Percentiles rank a stretch among this genome's conserved stretches.
These are phyloP conservation scores for Oxygymnocypris stewartii DNA, from an alignment of 2,113 vertebrate species.

Conservation along the genomic window DNA sequence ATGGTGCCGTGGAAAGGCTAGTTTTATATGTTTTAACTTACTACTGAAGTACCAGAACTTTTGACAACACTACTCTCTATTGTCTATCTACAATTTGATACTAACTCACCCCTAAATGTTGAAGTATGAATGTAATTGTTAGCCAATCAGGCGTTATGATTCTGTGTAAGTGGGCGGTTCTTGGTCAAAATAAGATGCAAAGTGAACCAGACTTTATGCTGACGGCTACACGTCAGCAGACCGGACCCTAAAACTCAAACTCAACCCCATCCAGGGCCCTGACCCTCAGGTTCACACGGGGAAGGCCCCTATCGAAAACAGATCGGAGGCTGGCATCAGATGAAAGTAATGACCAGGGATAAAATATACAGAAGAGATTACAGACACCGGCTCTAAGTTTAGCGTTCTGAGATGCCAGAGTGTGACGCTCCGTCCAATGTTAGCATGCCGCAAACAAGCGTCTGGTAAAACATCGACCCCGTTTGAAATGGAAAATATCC, in stretches of 20 bases:
- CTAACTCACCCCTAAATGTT: too few relatives aligned
- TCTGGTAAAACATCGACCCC: not conserved
- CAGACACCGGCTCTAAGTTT: conserved; percentile 60
- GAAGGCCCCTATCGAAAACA: conserved; percentile 43
- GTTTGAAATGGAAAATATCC: not conserved
- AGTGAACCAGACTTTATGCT: not conserved
- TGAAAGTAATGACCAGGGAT: conserved; percentile 70
- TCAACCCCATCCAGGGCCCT: not conserved
- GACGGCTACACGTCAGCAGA: not conserved
- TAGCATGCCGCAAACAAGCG: not conserved
- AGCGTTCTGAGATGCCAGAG: conserved; percentile 52
- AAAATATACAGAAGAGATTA: conserved; percentile 66
- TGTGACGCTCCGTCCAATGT: not conserved
- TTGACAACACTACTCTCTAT: too few relatives aligned
- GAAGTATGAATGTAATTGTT: not conserved
- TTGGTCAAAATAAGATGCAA: not conserved
- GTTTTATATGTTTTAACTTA: too few relatives aligned
- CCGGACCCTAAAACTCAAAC: not conserved
- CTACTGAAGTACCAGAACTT: too few relatives aligned
- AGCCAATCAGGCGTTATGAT: not conserved
- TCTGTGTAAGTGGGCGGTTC: not conserved
- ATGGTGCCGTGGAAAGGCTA: too few relatives aligned
- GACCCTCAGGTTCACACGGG: not conserved
- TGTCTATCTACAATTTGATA: too few relatives aligned
- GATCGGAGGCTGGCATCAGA: conserved; percentile 56